These are phyloP conservation scores for Spilarctia lutea DNA, from an alignment of 2,888 invertebrate species.

Conservation along the genomic window DNA sequence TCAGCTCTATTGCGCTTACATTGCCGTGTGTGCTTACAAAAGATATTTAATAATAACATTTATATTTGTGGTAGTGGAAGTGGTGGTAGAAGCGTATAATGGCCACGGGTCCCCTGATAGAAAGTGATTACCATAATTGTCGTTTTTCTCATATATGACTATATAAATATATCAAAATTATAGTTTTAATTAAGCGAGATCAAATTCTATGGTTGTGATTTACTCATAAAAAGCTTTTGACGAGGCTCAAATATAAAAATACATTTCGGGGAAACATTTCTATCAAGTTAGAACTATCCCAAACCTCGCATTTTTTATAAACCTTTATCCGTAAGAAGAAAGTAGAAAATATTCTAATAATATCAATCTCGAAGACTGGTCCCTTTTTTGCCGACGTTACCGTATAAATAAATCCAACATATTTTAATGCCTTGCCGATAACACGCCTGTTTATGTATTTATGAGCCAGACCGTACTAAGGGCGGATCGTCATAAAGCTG, in stretches of 20 bases:
- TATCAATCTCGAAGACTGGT: not conserved
- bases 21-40: no score
- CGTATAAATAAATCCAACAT: conserved; percentile 15
- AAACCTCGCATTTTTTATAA: not conserved
- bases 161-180: no score
- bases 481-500: conserved; percentile 41
- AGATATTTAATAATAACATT: no score
- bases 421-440: conserved; percentile 34
- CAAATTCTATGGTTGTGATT: not conserved
- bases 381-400: conserved; percentile 4
- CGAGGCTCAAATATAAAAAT: not conserved
- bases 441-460: conserved; percentile 43
- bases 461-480: conserved; percentile 46
- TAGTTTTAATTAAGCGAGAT: no score
- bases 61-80: no score
- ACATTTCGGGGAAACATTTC: not conserved
- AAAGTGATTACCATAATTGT: no score
- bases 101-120: no score
- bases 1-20: no score
- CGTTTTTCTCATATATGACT: no score
- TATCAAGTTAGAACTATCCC: not conserved
- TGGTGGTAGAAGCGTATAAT: no score
- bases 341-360: not conserved
- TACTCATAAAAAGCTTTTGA: not conserved
- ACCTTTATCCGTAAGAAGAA: not conserved